Evolutionary conservation across 2,113 vertebrate genomes (phyloP), one percentile per base, ranked within the genome.

Genomic region (Coptodon bakossiorum): DNA sequence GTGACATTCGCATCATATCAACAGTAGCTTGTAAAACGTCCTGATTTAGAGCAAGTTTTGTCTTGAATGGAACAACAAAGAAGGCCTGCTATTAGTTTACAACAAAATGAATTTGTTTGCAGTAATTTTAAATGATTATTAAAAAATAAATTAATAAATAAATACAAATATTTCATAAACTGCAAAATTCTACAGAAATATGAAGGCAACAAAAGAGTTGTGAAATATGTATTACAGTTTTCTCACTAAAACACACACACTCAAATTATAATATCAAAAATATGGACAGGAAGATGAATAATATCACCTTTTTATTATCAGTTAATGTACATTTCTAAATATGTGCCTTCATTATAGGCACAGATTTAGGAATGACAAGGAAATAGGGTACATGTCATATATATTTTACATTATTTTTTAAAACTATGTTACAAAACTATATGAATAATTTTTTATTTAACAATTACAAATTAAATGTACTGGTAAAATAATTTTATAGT

Each of bases 391-490:
- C 0, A 48, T 48, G 24, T 2, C 43, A 48, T 76, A 76, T 27
- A 48, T 29, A 48, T 48, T 76, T 76, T 48, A 29, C 4, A 45
- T 11, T 27, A 24, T 27, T 24, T 6, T 43, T 71, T 24, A 0
- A 24, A 71, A 43, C 38, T 71, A 71, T 10, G n/a, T 71, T 43
- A 71, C n/a, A 63, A 61, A 54, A 61, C 57, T 61, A 19, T 68
- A 76, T 76, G 1, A 6, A 76, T 17, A 14, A 0, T 45, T 38
- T 17, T 48, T 76, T 4, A 3, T 78, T 78, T 31, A 50, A 78
- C 9, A 5, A 31, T 50, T 78, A 48, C 45, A 78, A 11, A 31
- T 31, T 78, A 19, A 78, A 31, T 50, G 45, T 78, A 78, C 16
- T 19, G 3, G 9, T 50, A 78, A 78, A 78, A 78, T 50, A 5